Evolutionary conservation across 2,888 invertebrate species (phyloP).

Genomic region (Philereme transversata): DNA sequence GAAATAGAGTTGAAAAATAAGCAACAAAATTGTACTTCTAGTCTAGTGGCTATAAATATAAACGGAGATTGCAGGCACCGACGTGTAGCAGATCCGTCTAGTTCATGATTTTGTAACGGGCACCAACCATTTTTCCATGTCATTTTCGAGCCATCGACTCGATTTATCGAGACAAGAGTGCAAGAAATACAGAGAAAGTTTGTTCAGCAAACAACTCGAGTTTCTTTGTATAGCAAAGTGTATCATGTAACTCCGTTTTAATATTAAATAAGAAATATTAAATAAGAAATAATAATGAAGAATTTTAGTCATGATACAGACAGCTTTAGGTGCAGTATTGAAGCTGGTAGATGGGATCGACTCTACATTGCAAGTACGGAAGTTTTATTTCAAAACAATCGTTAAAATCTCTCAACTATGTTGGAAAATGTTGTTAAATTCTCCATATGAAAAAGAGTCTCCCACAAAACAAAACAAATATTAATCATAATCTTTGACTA

Average conservation of each 20-base stretch:
- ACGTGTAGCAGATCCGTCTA: conserved; percentile 11
- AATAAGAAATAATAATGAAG: background rate
- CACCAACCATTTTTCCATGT: conserved; percentile 23
- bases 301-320: background rate
- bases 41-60: conserved; percentile 14
- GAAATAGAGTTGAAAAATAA: conserved; percentile 2
- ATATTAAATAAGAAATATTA: conserved; percentile 1
- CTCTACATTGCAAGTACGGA: no score
- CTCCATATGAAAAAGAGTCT: no score
- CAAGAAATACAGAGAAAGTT: conserved; percentile 21
- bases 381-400: no score
- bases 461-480: no score
- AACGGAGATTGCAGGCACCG: conserved; percentile 6
- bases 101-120: conserved; percentile 12
- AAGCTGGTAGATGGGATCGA: no score
- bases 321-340: background rate
- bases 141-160: conserved; percentile 25
- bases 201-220: conserved; percentile 6
- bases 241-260: conserved; percentile 3
- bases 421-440: no score
- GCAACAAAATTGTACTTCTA: background rate
- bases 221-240: conserved; percentile 17
- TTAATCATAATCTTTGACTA: no score
- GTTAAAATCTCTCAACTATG: no score
- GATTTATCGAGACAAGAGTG: conserved; percentile 22